Percentiles rank a stretch among this genome's conserved stretches.
Evolutionary conservation across 2,888 invertebrate genomes (phyloP).

Genomic region (Eupithecia inturbata): DNA sequence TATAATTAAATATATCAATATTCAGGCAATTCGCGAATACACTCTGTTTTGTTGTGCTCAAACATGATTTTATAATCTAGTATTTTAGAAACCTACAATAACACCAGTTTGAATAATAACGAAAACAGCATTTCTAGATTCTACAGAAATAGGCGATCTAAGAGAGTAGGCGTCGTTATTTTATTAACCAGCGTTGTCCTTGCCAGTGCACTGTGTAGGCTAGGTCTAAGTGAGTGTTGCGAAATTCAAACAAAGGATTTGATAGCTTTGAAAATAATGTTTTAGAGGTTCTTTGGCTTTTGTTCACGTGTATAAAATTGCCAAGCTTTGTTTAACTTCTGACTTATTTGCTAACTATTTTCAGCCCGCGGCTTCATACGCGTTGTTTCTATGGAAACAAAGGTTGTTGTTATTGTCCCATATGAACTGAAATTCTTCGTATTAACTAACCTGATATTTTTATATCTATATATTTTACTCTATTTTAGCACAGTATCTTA

Average conservation of each 20-base stretch:
- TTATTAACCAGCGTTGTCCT: background rate
- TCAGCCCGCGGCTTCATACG: background rate
- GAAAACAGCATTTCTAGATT: background rate
- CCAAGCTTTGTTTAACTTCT: background rate
- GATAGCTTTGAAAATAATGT: background rate
- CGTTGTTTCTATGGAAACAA: background rate
- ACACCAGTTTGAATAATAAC: background rate
- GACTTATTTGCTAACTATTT: too few species aligned
- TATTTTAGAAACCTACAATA: background rate
- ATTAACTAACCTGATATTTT: too few species aligned
- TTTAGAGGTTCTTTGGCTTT: slow-evolving; percentile 1
- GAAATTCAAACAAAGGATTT: slow-evolving; percentile 17
- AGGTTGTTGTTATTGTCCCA: too few species aligned
- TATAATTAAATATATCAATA: too few species aligned
- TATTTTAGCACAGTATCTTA: too few species aligned
- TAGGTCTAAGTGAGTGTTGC: background rate
- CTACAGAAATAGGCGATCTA: background rate
- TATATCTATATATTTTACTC: too few species aligned
- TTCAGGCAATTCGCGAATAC: too few species aligned
- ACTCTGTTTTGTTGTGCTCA: background rate
- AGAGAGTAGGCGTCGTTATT: background rate
- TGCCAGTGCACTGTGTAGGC: slow-evolving; percentile 3
- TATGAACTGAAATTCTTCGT: too few species aligned
- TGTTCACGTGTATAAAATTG: background rate
- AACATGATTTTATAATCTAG: background rate